Evolutionary conservation across 2,113 vertebrate species (phyloP).

Genomic region (Cinclus mexicanus): DNA sequence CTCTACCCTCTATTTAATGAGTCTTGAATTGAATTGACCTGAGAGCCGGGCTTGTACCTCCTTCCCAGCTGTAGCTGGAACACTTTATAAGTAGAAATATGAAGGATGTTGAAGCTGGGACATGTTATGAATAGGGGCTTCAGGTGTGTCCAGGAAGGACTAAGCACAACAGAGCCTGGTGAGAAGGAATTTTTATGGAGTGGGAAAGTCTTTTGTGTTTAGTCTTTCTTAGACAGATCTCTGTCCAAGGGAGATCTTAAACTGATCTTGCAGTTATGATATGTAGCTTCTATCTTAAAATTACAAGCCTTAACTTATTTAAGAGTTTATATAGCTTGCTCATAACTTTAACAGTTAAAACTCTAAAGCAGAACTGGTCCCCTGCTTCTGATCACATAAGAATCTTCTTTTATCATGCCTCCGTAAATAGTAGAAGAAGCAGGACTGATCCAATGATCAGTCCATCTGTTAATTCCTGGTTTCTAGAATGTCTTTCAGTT

Average conservation of each 20-base stretch:
- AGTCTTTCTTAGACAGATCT: background rate
- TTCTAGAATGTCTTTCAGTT: background rate
- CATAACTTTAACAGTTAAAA: background rate
- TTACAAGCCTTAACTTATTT: background rate
- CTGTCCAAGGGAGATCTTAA: background rate
- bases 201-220: background rate
- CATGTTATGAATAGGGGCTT: background rate
- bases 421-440: background rate
- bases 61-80: background rate
- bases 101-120: background rate
- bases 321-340: background rate
- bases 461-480: background rate
- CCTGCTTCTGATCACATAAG: background rate
- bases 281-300: background rate
- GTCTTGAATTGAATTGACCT: background rate
- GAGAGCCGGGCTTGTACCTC: background rate
- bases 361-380: background rate
- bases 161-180: background rate
- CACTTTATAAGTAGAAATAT: background rate
- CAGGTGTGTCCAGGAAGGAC: background rate
- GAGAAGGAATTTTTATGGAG: background rate
- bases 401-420: background rate
- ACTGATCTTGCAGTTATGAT: background rate
- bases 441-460: rapidly evolving
- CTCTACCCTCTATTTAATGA: background rate